Evolutionary conservation across 1,140 invertebrate species (phyloP), one percentile per base, ranked within the genome.

Genomic region (Adoxophyes honmai): DNA sequence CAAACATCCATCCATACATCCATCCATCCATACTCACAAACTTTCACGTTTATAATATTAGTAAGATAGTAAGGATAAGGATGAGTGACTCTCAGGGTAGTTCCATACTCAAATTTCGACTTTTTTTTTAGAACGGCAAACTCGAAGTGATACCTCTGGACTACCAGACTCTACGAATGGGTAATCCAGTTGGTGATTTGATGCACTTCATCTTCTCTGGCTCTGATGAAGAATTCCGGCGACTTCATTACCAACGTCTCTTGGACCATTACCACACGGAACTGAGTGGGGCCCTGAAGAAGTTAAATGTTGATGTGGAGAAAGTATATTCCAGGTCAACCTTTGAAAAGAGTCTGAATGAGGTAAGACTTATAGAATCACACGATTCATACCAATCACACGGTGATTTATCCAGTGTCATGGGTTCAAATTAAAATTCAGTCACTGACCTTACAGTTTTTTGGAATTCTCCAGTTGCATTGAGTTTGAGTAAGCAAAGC

Each of bases 121-220:
- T 55, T 54, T 33, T 34, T 39, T 78, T 81, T 21, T 67, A 88
- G 83, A 62, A 72, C 0, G 64, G 66, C 3, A 51, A 54, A 15
- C 73, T 89, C 4, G 56, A 72, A 14, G 71, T 86, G 0, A 78
- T 81, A 9, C 78, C 90, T 4, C 57, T 92, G 28, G 91, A 92
- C 59, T 92, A 90, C 66, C 91, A 92, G 74, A 73, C 90, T 4
- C 68, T 77, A 15, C 86, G 91, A 57, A 78, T 83, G 34, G 76
- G 86, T 2, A 90, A 90, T 18, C 84, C 91, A 3, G 73, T 75
- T 0, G 57, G 78, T 1, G 92, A 93, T 66, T 67, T 93, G 8
- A 55, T 86, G 1, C 92, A 91, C 57, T 87, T 92, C 56, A 69
- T 93, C 1, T 90, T 89, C 62, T 74, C 86, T 13, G 90, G 90